phyloP scores from a whole-genome alignment of 2,797 vertebrate genomes.

The Spondyliosoma cantharus region DNA sequence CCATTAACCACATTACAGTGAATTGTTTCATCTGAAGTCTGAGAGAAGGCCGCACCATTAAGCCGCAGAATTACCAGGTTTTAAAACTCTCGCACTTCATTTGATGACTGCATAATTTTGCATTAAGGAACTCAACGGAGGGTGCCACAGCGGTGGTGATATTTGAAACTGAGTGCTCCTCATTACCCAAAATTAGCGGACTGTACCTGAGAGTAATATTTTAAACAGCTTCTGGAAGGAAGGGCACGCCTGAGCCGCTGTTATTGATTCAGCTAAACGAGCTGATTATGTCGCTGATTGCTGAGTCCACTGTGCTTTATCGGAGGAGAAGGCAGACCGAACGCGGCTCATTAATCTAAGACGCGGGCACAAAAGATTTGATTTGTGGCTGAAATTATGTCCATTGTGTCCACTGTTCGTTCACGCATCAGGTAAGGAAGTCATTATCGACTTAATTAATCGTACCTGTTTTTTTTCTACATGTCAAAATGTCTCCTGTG shows the following conservation, averaged over 20 bases:
- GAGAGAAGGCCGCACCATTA: conserved; percentile 57
- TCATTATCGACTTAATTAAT: no score
- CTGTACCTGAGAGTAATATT: conserved; percentile 51
- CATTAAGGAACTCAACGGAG: conserved; percentile 60
- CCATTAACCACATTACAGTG: conserved; percentile 43
- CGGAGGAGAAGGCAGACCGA: conserved; percentile 23
- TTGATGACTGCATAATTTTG: conserved; percentile 70
- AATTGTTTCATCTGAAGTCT: conserved; percentile 57
- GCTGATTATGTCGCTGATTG: conserved; percentile 69
- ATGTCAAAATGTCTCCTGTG: no score
- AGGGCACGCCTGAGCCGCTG: conserved; percentile 46
- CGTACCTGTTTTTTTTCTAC: no score
- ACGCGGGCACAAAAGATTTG: conserved; percentile 20
- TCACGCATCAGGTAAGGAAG: conserved; percentile 3
- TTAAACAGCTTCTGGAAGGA: conserved; percentile 63
- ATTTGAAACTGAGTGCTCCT: conserved; percentile 60
- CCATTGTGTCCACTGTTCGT: not conserved
- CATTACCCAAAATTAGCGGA: conserved; percentile 61
- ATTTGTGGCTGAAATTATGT: conserved; percentile 32
- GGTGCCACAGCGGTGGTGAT: conserved; percentile 37
- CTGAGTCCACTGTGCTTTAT: conserved; percentile 35
- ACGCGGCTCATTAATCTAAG: conserved; percentile 53
- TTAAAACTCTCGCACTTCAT: conserved; percentile 66
- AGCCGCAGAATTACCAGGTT: conserved; percentile 54
- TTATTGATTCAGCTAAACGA: conserved; percentile 70